A percentile compares a stretch with the other conserved stretches of the same genome.
These are phyloP conservation scores for Phallusia fumigata DNA, from an alignment of 23 tunicate species.

Conservation along the genomic window DNA sequence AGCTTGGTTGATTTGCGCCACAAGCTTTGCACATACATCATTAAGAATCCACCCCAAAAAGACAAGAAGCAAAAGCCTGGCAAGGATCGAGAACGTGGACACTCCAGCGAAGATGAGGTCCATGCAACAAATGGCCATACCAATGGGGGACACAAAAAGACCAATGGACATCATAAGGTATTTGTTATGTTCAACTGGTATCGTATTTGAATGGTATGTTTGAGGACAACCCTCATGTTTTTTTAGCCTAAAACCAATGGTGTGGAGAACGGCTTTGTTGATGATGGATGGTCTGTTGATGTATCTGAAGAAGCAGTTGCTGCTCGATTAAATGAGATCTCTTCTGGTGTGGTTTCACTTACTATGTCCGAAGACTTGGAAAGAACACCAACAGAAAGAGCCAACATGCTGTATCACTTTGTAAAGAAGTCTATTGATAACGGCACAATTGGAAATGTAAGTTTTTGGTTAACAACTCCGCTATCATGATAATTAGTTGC, in stretches of 20 bases:
- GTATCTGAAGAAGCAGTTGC: constrained; percentile 92
- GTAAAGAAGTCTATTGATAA: constrained; percentile 56
- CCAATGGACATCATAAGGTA: background rate
- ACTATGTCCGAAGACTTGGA: constrained; percentile 81
- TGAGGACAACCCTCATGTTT: background rate
- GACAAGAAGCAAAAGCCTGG: constrained; percentile 56
- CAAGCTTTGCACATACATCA: constrained; percentile 93
- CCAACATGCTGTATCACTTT: constrained; percentile 77
- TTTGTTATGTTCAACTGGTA: background rate
- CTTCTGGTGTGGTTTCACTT: constrained; percentile 63
- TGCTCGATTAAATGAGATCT: constrained; percentile 73
- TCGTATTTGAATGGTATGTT: background rate
- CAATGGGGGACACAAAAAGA: background rate
- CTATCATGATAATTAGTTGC: too few species aligned
- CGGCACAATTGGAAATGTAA: constrained; percentile 53
- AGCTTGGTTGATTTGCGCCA: constrained; percentile 89
- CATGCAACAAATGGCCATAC: background rate
- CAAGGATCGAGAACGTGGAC: constrained; percentile 29
- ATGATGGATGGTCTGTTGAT: constrained; percentile 92
- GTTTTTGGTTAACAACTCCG: background rate
- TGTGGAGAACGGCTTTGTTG: constrained; percentile 43
- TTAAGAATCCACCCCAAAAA: constrained; percentile 91
- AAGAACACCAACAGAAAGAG: constrained; percentile 82
- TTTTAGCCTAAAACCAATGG: constrained; percentile 10
- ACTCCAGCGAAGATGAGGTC: constrained; percentile 56